A percentile compares a stretch with the other conserved stretches of the same genome.
Evolutionary conservation across 1,140 invertebrate species (phyloP).

Genomic region (Chlorops oryzae): DNA sequence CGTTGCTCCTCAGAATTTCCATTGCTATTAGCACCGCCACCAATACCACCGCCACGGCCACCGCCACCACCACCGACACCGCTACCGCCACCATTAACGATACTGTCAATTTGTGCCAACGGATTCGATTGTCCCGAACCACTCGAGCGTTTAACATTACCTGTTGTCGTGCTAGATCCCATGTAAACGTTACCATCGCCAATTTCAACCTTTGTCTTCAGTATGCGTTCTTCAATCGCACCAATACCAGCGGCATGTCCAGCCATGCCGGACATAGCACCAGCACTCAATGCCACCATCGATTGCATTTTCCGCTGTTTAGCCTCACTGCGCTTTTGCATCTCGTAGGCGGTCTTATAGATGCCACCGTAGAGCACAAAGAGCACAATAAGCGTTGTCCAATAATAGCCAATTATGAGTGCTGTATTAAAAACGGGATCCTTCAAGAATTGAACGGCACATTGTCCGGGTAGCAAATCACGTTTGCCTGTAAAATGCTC

Average conservation of each 20-base stretch:
- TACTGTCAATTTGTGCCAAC: constrained; percentile 23
- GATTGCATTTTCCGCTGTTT: constrained; percentile 92
- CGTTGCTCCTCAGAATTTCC: constrained; percentile 32
- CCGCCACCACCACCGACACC: not conserved
- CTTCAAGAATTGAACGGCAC: constrained; percentile 96
- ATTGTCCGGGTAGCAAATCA: constrained; percentile 80
- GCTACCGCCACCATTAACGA: constrained; percentile 5
- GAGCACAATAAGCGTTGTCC: constrained; percentile 89
- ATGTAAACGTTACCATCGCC: constrained; percentile 18
- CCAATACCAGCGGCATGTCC: constrained; percentile 79
- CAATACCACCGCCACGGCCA: not conserved
- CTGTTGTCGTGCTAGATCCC: constrained; percentile 15
- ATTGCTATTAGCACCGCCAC: no score
- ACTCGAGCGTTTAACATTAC: constrained; percentile 26
- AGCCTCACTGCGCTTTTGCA: constrained; percentile 95
- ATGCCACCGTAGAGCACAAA: constrained; percentile 95
- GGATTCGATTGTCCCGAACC: constrained; percentile 39
- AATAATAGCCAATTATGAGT: constrained; percentile 97
- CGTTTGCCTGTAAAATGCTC: constrained; percentile 92
- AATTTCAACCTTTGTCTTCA: constrained; percentile 53
- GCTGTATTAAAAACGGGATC: constrained; percentile 96
- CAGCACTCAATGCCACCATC: constrained; percentile 82
- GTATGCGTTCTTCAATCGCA: constrained; percentile 61
- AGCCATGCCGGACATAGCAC: constrained; percentile 82
- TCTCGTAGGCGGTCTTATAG: constrained; percentile 95